Evolutionary conservation across 2,113 vertebrate genomes (phyloP).

Genomic region (Suricata suricatta): DNA sequence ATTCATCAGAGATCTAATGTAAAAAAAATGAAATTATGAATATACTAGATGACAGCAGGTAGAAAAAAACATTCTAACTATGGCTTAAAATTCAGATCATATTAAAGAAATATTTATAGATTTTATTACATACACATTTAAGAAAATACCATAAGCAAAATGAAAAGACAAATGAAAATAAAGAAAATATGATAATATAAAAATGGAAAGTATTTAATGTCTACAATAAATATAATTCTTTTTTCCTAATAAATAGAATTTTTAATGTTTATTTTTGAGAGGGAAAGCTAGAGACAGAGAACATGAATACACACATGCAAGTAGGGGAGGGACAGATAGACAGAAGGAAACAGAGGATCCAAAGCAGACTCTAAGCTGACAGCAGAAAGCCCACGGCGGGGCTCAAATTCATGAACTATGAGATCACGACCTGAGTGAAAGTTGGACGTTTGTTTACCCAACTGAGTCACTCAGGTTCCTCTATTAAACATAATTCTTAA

Average conservation of each 20-base stretch:
- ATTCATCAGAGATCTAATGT: background rate
- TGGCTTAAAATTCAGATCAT: slow-evolving; percentile 1
- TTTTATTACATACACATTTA: background rate
- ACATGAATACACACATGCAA: background rate
- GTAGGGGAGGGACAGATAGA: background rate
- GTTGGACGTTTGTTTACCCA: background rate
- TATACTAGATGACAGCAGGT: background rate
- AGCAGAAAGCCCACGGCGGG: background rate
- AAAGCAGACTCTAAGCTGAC: background rate
- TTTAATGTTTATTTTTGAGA: background rate
- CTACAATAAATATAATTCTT: background rate
- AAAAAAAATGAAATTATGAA: background rate
- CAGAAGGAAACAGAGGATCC: background rate
- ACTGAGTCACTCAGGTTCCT: background rate
- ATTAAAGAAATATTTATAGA: background rate
- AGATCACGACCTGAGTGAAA: background rate
- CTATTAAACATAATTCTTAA: slow-evolving; percentile 8
- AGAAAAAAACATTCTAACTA: background rate
- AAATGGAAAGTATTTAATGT: background rate
- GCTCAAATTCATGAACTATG: background rate
- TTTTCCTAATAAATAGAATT: background rate
- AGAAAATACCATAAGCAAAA: slow-evolving; percentile 16
- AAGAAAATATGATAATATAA: background rate
- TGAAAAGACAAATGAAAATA: background rate
- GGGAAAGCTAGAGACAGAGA: background rate